phyloP scores from a whole-genome alignment of 1,140 invertebrate genomes.

The Microplitis demolitor region DNA sequence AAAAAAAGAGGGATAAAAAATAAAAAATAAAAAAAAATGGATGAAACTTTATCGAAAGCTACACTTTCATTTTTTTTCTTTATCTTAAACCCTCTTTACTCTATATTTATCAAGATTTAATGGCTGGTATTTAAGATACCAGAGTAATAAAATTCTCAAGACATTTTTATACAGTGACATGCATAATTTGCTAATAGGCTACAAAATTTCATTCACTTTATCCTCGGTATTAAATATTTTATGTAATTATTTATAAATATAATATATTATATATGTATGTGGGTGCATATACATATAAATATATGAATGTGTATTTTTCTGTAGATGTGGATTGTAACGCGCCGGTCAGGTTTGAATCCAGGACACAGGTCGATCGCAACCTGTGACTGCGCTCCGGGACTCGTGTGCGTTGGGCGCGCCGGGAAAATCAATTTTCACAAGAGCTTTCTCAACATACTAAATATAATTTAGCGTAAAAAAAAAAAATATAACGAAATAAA shows the following conservation, averaged over 20 bases:
- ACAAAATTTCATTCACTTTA: background rate
- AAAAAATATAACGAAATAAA: no score
- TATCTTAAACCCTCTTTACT: background rate
- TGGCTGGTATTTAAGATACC: background rate
- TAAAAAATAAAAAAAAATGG: background rate
- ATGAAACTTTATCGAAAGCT: slow-evolving; percentile 45
- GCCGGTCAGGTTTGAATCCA: slow-evolving; percentile 26
- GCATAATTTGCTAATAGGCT: no score
- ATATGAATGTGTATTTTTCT: background rate
- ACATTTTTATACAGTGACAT: no score
- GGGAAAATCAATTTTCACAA: slow-evolving; percentile 56
- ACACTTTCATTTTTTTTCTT: background rate
- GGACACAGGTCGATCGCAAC: slow-evolving; percentile 29
- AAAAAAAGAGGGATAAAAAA: background rate
- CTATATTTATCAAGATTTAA: background rate
- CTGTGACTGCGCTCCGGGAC: slow-evolving; percentile 34
- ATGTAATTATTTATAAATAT: no score
- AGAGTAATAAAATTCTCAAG: background rate
- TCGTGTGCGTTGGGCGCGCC: slow-evolving; percentile 39
- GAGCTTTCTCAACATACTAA: slow-evolving; percentile 37
- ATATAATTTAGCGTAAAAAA: background rate
- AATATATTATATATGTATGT: no score
- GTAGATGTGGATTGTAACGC: slow-evolving; percentile 1
- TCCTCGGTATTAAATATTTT: no score
- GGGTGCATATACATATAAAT: no score